These are phyloP conservation scores for Rhinichthys osculus DNA, from an alignment of 2,797 vertebrate species.

Conservation along the genomic window DNA sequence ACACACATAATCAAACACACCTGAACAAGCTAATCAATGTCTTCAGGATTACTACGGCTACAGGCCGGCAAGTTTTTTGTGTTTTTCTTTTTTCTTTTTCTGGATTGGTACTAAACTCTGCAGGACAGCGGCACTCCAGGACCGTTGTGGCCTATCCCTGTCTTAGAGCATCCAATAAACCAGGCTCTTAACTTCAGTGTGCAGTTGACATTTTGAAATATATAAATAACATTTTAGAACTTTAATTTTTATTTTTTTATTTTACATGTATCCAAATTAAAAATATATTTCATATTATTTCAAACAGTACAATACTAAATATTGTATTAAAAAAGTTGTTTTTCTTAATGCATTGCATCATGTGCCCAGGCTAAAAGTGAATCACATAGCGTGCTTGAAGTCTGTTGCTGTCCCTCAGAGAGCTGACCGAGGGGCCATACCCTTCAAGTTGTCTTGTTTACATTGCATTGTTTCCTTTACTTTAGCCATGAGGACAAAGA, in stretches of 20 bases:
- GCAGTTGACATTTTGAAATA: not conserved
- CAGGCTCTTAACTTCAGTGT: not conserved
- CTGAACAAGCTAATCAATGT: no score
- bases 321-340: not conserved
- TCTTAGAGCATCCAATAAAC: not conserved
- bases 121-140: no score
- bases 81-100: no score
- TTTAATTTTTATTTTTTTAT: no score
- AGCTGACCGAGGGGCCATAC: not conserved
- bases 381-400: not conserved
- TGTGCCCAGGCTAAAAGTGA: not conserved
- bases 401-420: conserved; percentile 19
- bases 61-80: no score
- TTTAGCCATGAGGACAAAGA: conserved; percentile 59
- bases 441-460: conserved; percentile 42
- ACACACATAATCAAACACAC: no score
- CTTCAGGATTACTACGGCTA: no score
- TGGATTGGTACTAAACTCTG: no score
- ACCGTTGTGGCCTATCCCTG: no score
- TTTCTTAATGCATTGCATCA: not conserved
- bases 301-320: no score
- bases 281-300: no score
- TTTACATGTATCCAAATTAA: not conserved
- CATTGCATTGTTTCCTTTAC: conserved; percentile 53
- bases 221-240: not conserved